These are phyloP conservation scores for Thyatira batis DNA, from an alignment of 2,888 invertebrate genomes.

Conservation along the genomic window DNA sequence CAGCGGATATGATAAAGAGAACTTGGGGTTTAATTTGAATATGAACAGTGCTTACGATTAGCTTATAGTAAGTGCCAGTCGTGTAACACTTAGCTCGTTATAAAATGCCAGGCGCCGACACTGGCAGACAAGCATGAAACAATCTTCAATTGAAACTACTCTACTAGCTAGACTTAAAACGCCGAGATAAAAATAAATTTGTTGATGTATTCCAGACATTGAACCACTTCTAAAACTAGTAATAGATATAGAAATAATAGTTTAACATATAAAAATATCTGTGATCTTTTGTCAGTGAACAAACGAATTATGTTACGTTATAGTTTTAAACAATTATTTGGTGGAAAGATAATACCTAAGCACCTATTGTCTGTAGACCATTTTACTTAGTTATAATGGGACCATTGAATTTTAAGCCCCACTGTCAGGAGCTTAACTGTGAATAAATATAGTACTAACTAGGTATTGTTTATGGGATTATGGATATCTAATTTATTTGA, in stretches of 20 bases:
- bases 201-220: background rate
- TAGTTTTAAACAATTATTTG: background rate
- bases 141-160: background rate
- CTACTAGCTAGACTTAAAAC: background rate
- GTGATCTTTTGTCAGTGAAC: background rate
- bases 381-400: no score
- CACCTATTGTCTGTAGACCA: no score
- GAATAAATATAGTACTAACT: no score
- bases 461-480: no score
- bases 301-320: no score
- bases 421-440: no score
- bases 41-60: background rate
- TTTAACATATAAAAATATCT: background rate
- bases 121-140: no score
- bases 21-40: conserved; percentile 64
- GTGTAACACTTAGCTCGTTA: background rate
- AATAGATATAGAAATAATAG: background rate
- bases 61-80: background rate
- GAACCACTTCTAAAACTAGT: background rate
- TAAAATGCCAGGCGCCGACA: background rate
- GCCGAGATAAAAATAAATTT: background rate
- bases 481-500: no score
- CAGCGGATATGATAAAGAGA: conserved; percentile 83
- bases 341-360: no score
- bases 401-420: no score